These are phyloP conservation scores for Perdita meconis DNA, from an alignment of 2,888 invertebrate genomes.

Conservation along the genomic window DNA sequence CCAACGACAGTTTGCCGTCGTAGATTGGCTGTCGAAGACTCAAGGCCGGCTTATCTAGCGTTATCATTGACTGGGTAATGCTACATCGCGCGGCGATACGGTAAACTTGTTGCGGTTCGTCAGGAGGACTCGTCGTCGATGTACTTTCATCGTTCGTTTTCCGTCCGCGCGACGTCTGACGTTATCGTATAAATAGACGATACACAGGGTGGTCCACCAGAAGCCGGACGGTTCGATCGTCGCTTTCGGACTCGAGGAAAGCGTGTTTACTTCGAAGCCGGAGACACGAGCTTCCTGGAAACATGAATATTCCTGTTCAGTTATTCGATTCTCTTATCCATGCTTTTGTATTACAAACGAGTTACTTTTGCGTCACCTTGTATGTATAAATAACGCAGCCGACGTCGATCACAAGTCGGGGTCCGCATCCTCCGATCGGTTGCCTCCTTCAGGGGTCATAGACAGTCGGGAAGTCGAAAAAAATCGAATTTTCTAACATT, in stretches of 20 bases:
- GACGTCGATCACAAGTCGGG: slow-evolving; percentile 60
- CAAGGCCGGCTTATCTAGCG: slow-evolving; percentile 39
- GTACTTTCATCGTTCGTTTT: slow-evolving; percentile 36
- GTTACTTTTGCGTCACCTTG: not conserved
- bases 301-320: too few relatives aligned
- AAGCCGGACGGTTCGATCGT: slow-evolving; percentile 7
- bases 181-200: slow-evolving; percentile 69
- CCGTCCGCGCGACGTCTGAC: slow-evolving; percentile 54
- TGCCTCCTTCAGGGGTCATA: too few relatives aligned
- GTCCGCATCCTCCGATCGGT: slow-evolving; percentile 53
- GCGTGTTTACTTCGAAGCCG: not conserved
- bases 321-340: too few relatives aligned
- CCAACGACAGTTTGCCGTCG: not conserved
- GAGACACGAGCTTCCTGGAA: not conserved
- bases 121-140: slow-evolving; percentile 16
- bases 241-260: not conserved
- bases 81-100: slow-evolving; percentile 25
- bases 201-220: slow-evolving; percentile 40
- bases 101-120: slow-evolving; percentile 19
- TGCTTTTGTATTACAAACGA: not conserved
- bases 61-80: slow-evolving; percentile 40
- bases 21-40: slow-evolving; percentile 37
- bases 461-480: too few relatives aligned
- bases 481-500: too few relatives aligned
- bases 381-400: slow-evolving; percentile 60